Evolutionary conservation across 2,113 vertebrate genomes (phyloP), one percentile per base, ranked within the genome.

Genomic region (Phalacrocorax pelagicus): DNA sequence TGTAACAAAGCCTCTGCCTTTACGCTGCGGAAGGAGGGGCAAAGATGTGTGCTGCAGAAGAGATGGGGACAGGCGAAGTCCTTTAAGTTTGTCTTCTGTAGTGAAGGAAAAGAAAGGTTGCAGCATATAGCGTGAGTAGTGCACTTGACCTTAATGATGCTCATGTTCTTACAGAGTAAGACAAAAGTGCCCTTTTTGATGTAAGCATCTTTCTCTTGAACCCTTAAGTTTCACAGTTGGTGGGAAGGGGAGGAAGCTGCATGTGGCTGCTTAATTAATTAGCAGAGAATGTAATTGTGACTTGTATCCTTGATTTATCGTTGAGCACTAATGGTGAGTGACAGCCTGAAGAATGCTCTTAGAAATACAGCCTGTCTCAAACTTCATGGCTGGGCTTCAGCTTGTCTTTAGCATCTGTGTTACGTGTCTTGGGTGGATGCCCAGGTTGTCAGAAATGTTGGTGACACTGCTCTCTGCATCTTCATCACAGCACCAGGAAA

Each of bases 261-360:
- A 34, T 93, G 81, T 78, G 84, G 66, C 42, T 77, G 71, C 72
- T 71, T 97, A 86, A 85, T 93, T 88, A 95, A 92, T 73, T 92
- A 95, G 54, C 66, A 91, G 63, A 78, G 62, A 73, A 66, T 71
- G 38, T 83, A 91, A 91, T 81, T 94, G 55, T 63, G 42, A 51
- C 46, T 93, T 70, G 16, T 85, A 58, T 82, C 52, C 61, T 91
- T 97, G 91, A 92, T 95, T 96, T 92, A 57, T 52, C 10, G 1
- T 82, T 80, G 71, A 87, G 54, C 19, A 51, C 7, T 70, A 77
- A 65, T 61, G 58, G 62, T 72, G 91, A 97, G 26, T 91, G 95
- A 80, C 92, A 89, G 66, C 61, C 21, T 87, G 91, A 92, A 77
- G 88, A 94, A 63, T 42, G 32, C 62, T 94, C 34, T 92, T 78